Conservation (phyloP, 2,888 invertebrate species). For the Philaethria dido region DNA sequence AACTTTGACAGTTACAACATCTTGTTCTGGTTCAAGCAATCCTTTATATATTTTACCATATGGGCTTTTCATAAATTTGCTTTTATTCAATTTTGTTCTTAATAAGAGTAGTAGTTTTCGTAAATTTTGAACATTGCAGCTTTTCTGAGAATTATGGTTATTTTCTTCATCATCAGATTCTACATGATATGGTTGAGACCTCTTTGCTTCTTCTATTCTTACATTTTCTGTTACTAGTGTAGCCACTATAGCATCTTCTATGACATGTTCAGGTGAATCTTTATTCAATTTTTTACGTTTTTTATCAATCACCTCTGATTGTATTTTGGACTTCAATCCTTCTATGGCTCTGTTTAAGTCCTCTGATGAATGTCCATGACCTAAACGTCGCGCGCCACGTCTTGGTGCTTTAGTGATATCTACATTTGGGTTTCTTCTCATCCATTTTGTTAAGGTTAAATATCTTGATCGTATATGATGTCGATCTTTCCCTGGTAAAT, state of each 20-base stretch:
- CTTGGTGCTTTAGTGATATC: conserved; percentile 68
- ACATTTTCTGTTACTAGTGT: conserved; percentile 55
- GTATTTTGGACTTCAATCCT: conserved; percentile 64
- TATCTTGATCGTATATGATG: conserved; percentile 85
- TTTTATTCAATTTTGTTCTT: conserved; percentile 57
- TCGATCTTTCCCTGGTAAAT: conserved; percentile 82
- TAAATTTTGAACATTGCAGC: conserved; percentile 56
- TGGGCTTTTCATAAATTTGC: conserved; percentile 51
- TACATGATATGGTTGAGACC: conserved; percentile 36
- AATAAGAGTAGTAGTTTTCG: conserved; percentile 60
- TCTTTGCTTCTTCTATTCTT: conserved; percentile 49
- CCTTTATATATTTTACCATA: conserved; percentile 51
- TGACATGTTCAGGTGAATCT: conserved; percentile 55
- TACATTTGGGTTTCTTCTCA: conserved; percentile 72
- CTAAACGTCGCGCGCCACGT: conserved; percentile 60
- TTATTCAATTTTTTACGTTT: conserved; percentile 53
- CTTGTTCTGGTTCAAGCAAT: conserved; percentile 47
- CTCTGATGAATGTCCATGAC: conserved; percentile 56
- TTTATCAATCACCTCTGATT: conserved; percentile 55
- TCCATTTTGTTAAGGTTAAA: conserved; percentile 77
- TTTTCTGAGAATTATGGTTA: not conserved
- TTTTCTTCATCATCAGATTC: conserved; percentile 24
- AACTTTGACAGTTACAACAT: conserved; percentile 50
- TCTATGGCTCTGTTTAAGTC: conserved; percentile 66
- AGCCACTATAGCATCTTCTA: conserved; percentile 65